Evolutionary conservation across 2,888 invertebrate species (phyloP).

Genomic region (Deilephila elpenor): DNA sequence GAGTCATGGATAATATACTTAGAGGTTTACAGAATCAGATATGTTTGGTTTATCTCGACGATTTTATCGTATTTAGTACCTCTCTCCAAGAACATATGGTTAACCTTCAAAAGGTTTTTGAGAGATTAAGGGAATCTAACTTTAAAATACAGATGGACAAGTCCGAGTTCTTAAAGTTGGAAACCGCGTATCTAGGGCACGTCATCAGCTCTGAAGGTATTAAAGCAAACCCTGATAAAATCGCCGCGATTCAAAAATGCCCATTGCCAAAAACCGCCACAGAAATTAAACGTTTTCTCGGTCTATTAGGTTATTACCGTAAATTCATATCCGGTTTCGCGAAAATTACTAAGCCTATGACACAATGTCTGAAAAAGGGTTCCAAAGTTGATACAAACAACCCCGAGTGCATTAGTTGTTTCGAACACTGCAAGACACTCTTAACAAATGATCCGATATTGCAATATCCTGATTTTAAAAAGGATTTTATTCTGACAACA

Average conservation of each 20-base stretch:
- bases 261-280: too few species aligned
- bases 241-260: neutral
- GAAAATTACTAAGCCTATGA: too few species aligned
- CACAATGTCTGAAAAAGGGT: too few species aligned
- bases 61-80: conserved; percentile 19
- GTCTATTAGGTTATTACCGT: too few species aligned
- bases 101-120: conserved; percentile 22
- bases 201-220: neutral
- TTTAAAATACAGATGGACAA: neutral
- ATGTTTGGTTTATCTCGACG: neutral
- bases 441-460: too few species aligned
- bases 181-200: neutral
- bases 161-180: neutral
- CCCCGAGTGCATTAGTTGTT: too few species aligned
- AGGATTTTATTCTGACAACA: too few species aligned
- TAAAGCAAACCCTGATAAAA: neutral
- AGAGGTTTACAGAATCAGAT: neutral
- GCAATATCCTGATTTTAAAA: too few species aligned
- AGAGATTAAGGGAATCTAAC: conserved; percentile 31
- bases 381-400: too few species aligned
- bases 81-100: conserved; percentile 24
- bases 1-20: conserved; percentile 30
- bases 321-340: too few species aligned
- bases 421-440: too few species aligned
- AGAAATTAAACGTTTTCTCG: too few species aligned